Conservation (phyloP, 2,888 invertebrate genomes). For the Crocallis elinguaria region DNA sequence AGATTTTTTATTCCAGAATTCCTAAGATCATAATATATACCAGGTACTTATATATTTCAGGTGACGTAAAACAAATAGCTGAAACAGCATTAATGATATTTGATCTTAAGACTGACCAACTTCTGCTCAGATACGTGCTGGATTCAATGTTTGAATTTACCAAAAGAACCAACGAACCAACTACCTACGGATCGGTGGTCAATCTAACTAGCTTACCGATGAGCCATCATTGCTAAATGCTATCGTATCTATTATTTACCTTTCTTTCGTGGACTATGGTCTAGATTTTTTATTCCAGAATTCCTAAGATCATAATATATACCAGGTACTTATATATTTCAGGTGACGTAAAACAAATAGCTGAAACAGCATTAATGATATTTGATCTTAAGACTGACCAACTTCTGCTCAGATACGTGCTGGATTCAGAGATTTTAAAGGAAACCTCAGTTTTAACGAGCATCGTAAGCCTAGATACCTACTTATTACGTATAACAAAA, state of each 20-base stretch:
- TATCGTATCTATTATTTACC: no score
- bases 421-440: constrained; percentile 85
- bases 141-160: no score
- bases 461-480: constrained; percentile 80
- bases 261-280: no score
- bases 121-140: constrained; percentile 86
- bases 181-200: no score
- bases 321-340: constrained; percentile 15
- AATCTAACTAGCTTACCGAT: no score
- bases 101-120: constrained; percentile 87
- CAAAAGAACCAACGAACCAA: no score
- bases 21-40: not conserved
- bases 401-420: constrained; percentile 85
- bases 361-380: constrained; percentile 86
- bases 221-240: no score
- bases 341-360: constrained; percentile 81
- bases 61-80: constrained; percentile 81
- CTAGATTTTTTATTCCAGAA: no score
- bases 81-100: constrained; percentile 87
- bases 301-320: not conserved
- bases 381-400: constrained; percentile 89
- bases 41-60: constrained; percentile 41
- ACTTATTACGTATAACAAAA: not conserved
- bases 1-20: no score
- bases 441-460: constrained; percentile 90